phyloP scores from a whole-genome alignment of 2,888 invertebrate genomes.

The Zaprionus obscuricornis region DNA sequence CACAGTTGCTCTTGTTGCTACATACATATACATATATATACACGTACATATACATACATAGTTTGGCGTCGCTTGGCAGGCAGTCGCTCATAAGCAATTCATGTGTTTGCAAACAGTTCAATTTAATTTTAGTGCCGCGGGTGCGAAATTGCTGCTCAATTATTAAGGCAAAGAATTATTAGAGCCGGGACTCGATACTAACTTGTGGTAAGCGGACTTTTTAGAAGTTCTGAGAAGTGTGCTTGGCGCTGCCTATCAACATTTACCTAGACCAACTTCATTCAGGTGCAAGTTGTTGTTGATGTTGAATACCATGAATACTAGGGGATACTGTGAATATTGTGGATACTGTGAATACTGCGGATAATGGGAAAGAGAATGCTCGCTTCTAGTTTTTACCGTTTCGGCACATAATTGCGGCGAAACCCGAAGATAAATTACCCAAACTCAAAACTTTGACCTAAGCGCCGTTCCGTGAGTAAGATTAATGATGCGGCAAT shows the following conservation, averaged over 20 bases:
- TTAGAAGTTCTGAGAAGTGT: slow-evolving; percentile 3
- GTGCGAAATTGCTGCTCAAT: slow-evolving; percentile 78
- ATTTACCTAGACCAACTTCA: slow-evolving; percentile 22
- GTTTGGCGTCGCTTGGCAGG: slow-evolving; percentile 47
- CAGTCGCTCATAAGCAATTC: slow-evolving; percentile 73
- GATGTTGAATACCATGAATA: neutral
- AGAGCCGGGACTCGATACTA: slow-evolving; percentile 41
- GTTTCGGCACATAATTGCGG: slow-evolving; percentile 72
- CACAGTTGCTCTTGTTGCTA: no score
- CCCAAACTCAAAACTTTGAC: slow-evolving; percentile 78
- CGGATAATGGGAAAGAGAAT: neutral
- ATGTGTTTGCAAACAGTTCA: slow-evolving; percentile 79
- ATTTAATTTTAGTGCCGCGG: slow-evolving; percentile 77
- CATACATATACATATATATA: no score
- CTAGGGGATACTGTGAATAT: neutral
- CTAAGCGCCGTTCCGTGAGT: slow-evolving; percentile 79
- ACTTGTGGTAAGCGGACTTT: slow-evolving; percentile 1
- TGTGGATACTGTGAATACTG: neutral
- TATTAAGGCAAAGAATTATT: slow-evolving; percentile 72
- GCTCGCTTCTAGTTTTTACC: slow-evolving; percentile 40
- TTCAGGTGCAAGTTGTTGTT: slow-evolving; percentile 5
- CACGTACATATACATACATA: no score
- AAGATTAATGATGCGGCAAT: slow-evolving; percentile 72
- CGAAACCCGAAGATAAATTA: slow-evolving; percentile 75
- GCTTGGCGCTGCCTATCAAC: slow-evolving; percentile 15